phyloP scores from a whole-genome alignment of 2,113 vertebrate genomes.

The Procavia capensis region DNA sequence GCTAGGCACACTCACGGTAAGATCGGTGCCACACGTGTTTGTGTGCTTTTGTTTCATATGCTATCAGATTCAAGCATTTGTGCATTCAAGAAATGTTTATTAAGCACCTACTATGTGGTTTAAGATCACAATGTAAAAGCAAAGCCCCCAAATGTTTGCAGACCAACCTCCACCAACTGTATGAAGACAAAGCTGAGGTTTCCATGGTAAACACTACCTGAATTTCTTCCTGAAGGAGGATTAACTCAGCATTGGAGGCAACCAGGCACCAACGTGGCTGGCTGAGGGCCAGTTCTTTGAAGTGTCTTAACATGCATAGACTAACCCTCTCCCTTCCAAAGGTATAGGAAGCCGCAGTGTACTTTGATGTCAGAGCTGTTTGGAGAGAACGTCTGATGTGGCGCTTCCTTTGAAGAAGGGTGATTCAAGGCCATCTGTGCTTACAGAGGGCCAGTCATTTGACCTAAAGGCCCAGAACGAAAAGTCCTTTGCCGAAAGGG shows the following conservation, averaged over 20 bases:
- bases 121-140: not conserved
- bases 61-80: not conserved
- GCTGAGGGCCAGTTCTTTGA: constrained; percentile 62
- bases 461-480: constrained; percentile 27
- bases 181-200: not conserved
- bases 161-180: not conserved
- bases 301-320: not conserved
- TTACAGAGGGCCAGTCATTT: not conserved
- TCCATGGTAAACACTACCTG: constrained; percentile 18
- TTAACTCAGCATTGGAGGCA: constrained; percentile 40
- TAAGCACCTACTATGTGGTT: not conserved
- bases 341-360: constrained; percentile 54
- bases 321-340: constrained; percentile 3
- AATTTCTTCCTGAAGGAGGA: constrained; percentile 47
- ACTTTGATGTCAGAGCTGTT: constrained; percentile 45
- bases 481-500: constrained; percentile 27
- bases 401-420: constrained; percentile 51
- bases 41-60: not conserved
- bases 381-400: not conserved
- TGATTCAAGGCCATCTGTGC: constrained; percentile 51
- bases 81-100: not conserved
- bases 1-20: not conserved
- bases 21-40: not conserved
- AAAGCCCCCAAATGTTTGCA: not conserved
- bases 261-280: not conserved